Evolutionary conservation across 2,113 vertebrate species (phyloP).

Genomic region (Neodontobutis hainanensis): DNA sequence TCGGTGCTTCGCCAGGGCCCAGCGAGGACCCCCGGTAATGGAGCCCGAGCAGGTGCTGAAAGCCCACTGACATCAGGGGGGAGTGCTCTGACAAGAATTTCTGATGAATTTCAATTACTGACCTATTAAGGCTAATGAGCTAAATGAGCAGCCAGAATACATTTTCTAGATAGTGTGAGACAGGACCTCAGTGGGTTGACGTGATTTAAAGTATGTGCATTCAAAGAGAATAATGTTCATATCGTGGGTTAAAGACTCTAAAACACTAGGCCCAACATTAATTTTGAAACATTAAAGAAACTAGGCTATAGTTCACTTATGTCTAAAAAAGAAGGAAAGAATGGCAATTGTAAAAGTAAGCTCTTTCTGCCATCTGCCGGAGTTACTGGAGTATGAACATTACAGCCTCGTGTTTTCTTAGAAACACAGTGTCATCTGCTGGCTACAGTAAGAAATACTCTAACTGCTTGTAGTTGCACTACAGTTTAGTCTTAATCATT

Average conservation of each 20-base stretch:
- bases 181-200: slow-evolving; percentile 41
- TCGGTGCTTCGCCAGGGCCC: slow-evolving; percentile 87
- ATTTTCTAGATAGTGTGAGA: slow-evolving; percentile 65
- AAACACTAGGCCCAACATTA: not conserved
- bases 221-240: not conserved
- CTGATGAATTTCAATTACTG: slow-evolving; percentile 97
- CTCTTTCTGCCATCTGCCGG: not conserved
- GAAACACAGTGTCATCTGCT: not conserved
- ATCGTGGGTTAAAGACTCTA: not conserved
- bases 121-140: slow-evolving; percentile 94
- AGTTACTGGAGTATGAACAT: not conserved
- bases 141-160: slow-evolving; percentile 89
- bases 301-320: not conserved
- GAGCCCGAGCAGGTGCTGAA: slow-evolving; percentile 87
- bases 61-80: slow-evolving; percentile 85
- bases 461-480: too few species aligned
- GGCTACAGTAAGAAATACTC: not conserved
- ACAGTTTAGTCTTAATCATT: too few species aligned
- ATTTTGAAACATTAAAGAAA: not conserved
- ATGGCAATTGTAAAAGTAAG: not conserved
- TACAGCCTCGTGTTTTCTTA: not conserved
- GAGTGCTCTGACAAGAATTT: slow-evolving; percentile 92
- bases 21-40: slow-evolving; percentile 89
- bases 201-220: not conserved
- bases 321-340: not conserved